Conservation (phyloP, 2,888 invertebrate genomes). For the Caenorhabditis sinica region DNA sequence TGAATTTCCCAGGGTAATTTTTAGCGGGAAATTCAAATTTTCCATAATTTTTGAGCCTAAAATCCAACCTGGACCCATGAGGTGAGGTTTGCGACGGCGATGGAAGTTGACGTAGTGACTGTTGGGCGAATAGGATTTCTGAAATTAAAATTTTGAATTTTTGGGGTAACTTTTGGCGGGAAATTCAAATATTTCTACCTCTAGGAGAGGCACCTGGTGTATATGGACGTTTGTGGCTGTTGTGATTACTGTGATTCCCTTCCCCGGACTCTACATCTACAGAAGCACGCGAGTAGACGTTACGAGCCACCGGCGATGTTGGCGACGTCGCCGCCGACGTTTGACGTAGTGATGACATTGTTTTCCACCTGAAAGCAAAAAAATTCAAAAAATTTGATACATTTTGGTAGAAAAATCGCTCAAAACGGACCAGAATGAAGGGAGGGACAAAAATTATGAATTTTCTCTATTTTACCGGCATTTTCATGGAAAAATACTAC, state of each 20-base stretch:
- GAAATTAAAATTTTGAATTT: slow-evolving; percentile 10
- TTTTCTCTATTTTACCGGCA: neutral
- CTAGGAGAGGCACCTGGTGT: slow-evolving; percentile 65
- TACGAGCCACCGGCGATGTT: slow-evolving; percentile 54
- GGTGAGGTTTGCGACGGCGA: slow-evolving; percentile 55
- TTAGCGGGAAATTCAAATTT: neutral
- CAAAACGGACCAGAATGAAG: neutral
- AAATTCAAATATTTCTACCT: slow-evolving; percentile 26
- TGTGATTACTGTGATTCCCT: neutral
- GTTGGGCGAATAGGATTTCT: slow-evolving; percentile 54
- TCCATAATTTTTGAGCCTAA: too few relatives aligned
- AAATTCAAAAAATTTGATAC: neutral
- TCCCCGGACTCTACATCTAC: slow-evolving; percentile 62
- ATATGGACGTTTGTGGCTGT: slow-evolving; percentile 54
- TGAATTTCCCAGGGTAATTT: too few relatives aligned
- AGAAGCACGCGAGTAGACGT: slow-evolving; percentile 58
- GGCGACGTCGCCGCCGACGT: slow-evolving; percentile 60
- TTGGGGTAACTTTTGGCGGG: neutral
- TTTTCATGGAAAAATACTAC: neutral
- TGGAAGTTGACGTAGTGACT: slow-evolving; percentile 44
- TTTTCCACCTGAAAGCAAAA: slow-evolving; percentile 65
- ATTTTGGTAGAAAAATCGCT: neutral
- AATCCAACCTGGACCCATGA: slow-evolving; percentile 52
- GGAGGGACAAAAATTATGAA: neutral
- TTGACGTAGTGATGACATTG: slow-evolving; percentile 73